Conservation (phyloP, 1,140 invertebrate genomes). For the Calosoma granatense region DNA sequence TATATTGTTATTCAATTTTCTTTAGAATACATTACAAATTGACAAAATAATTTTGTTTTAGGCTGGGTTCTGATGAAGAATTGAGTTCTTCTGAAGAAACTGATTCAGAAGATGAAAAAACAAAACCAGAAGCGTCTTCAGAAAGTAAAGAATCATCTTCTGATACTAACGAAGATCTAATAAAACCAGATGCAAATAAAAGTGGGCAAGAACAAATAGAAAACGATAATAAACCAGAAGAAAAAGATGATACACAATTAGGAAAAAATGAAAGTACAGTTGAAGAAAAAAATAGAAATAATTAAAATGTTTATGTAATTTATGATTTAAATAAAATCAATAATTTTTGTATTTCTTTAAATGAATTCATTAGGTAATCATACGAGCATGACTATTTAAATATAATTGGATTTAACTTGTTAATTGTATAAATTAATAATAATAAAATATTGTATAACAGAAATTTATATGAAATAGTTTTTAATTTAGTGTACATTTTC, state of each 20-base stretch:
- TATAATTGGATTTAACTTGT: too few relatives aligned
- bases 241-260: slow-evolving; percentile 7
- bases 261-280: slow-evolving; percentile 8
- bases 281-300: slow-evolving; percentile 6
- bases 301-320: too few relatives aligned
- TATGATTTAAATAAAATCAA: too few relatives aligned
- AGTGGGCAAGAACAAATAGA: background rate
- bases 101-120: background rate
- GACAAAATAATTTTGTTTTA: background rate
- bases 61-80: background rate
- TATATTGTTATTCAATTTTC: background rate
- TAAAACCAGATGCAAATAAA: background rate
- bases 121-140: background rate
- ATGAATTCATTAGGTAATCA: too few relatives aligned
- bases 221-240: too few relatives aligned
- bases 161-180: background rate
- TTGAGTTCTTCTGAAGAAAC: background rate
- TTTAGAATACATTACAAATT: background rate
- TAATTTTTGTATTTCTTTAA: too few relatives aligned
- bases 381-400: too few relatives aligned
- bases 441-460: too few relatives aligned
- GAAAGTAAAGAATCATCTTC: background rate
- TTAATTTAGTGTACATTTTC: too few relatives aligned
- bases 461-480: too few relatives aligned
- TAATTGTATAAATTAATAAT: too few relatives aligned